Evolutionary conservation across 2,113 vertebrate genomes (phyloP).

Genomic region (Prunella himalayana): DNA sequence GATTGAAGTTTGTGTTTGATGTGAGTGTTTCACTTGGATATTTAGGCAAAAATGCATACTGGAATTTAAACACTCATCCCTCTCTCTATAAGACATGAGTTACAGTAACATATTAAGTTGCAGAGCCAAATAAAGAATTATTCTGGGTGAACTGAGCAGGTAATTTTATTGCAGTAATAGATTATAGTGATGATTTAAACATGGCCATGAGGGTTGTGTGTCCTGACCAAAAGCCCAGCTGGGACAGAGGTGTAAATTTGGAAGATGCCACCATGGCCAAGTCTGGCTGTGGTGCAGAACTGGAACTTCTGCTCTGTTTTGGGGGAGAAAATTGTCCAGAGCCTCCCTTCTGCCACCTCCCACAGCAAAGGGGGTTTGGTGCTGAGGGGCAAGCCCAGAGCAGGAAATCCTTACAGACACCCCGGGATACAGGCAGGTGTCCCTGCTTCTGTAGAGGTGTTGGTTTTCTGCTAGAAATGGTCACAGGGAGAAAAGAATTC

Average conservation of each 20-base stretch:
- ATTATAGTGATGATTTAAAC: not conserved
- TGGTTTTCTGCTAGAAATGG: too few relatives aligned
- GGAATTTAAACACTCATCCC: not conserved
- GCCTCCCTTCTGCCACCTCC: not conserved
- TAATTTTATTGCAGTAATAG: not conserved
- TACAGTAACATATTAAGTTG: not conserved
- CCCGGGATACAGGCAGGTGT: not conserved
- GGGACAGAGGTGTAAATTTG: not conserved
- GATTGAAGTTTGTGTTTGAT: not conserved
- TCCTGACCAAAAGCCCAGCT: not conserved
- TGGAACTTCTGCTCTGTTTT: not conserved
- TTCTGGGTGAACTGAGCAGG: not conserved
- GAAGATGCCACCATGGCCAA: accelerated
- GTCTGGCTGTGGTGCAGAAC: accelerated
- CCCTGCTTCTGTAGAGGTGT: not conserved
- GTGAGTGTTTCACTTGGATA: not conserved
- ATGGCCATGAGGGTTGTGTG: not conserved
- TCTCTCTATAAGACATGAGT: not conserved
- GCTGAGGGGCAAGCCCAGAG: too few relatives aligned
- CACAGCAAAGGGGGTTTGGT: not conserved
- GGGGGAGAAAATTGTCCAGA: not conserved
- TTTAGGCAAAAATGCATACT: not conserved
- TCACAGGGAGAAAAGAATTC: not conserved
- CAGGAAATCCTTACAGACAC: not conserved
- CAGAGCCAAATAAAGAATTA: not conserved